A percentile compares a stretch with the other conserved stretches of the same genome.
These are phyloP conservation scores for Psittacula echo DNA, from an alignment of 2,797 vertebrate genomes.

Conservation along the genomic window DNA sequence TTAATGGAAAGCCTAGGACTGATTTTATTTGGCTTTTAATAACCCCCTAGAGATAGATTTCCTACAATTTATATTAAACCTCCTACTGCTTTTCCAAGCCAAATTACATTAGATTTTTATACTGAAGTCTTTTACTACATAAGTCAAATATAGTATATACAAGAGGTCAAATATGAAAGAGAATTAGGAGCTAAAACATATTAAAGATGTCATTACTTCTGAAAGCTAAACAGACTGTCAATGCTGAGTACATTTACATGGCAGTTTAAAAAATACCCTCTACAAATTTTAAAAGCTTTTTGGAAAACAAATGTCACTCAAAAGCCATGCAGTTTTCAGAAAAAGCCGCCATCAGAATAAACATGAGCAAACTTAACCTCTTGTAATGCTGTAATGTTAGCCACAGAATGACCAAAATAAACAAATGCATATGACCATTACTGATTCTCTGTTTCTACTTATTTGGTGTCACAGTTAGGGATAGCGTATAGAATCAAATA, in stretches of 20 bases:
- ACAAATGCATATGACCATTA: neutral
- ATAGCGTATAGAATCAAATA: neutral
- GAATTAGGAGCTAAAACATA: constrained; percentile 8
- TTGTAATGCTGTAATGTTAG: neutral
- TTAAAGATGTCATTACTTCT: constrained; percentile 33
- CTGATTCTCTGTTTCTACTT: neutral
- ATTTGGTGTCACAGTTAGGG: neutral
- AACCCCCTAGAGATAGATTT: neutral
- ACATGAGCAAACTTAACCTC: constrained; percentile 9
- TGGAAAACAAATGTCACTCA: constrained; percentile 9
- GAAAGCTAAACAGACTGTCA: constrained; percentile 55
- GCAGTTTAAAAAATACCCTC: constrained; percentile 12
- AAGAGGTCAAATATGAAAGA: constrained; percentile 39
- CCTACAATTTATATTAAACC: neutral
- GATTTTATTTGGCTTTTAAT: constrained; percentile 17
- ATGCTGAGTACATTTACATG: neutral
- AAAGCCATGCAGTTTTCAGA: constrained; percentile 3
- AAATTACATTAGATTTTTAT: constrained; percentile 7
- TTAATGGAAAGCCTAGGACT: neutral
- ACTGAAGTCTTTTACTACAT: neutral
- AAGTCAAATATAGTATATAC: neutral
- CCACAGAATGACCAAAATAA: neutral
- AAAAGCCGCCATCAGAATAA: neutral
- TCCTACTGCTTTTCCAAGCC: neutral
- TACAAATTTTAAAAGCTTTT: constrained; percentile 42